Conservation (phyloP, 2,888 invertebrate species). For the Melanophora roralis region DNA sequence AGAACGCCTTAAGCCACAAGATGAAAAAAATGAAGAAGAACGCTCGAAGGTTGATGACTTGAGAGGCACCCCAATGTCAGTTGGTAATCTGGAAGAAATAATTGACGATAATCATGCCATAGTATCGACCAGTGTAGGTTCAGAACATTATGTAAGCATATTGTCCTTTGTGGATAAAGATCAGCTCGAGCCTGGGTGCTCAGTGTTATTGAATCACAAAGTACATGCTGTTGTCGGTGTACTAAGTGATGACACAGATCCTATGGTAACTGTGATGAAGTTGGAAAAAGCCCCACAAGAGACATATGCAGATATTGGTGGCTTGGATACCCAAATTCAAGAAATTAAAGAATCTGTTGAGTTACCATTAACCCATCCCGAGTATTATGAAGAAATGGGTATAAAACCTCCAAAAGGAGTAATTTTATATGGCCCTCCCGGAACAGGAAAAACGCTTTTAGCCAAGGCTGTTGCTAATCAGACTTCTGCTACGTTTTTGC, state of each 20-base stretch:
- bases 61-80: slow-evolving; percentile 99
- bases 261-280: slow-evolving; percentile 99
- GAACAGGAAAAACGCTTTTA: slow-evolving; percentile 97
- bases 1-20: slow-evolving; percentile 98
- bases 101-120: slow-evolving; percentile 99
- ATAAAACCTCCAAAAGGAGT: slow-evolving; percentile 99
- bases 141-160: slow-evolving; percentile 99
- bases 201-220: slow-evolving; percentile 98
- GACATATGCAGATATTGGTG: slow-evolving; percentile 99
- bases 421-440: slow-evolving; percentile 98
- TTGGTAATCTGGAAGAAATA: slow-evolving; percentile 99
- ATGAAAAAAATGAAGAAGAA: slow-evolving; percentile 99
- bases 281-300: slow-evolving; percentile 99
- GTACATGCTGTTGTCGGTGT: slow-evolving; percentile 99
- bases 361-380: slow-evolving; percentile 98
- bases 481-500: slow-evolving; percentile 98
- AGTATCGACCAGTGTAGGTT: slow-evolving; percentile 98
- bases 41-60: slow-evolving; percentile 98
- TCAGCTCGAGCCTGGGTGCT: slow-evolving; percentile 98
- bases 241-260: slow-evolving; percentile 98
- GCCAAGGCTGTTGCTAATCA: slow-evolving; percentile 99
- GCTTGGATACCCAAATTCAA: slow-evolving; percentile 97
- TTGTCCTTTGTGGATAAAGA: slow-evolving; percentile 99
- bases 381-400: slow-evolving; percentile 99
- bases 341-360: slow-evolving; percentile 99